Base-by-base conservation (phyloP, 2,888 invertebrate genomes). In the Myopa tessellatipennis region DNA sequence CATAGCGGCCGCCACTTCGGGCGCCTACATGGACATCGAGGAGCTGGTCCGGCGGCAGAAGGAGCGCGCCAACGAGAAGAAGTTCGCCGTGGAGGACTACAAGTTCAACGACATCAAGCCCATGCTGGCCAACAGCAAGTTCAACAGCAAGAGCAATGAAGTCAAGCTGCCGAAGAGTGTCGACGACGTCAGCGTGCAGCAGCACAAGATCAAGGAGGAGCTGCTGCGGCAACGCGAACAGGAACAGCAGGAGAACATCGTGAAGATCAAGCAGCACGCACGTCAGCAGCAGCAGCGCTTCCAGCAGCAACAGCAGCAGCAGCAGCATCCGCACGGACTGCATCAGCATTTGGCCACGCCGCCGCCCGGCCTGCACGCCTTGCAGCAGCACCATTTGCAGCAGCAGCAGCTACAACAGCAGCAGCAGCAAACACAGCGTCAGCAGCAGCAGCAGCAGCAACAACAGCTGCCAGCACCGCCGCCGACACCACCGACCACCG, bases 11-110 rank as follows among this genome's bases (percentile, higher is more conserved):
- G 89, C 89, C 63, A 89, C 89, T 70, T 88, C 89, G 50, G 89
- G 89, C 40, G 88, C 89, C 71, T 88, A 86, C 78, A 89, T 89
- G 89, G 89, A 89, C 77, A 89, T 89, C 69, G 88, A 88, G 16
- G 89, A 89, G 82, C 82, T 89, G 65, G 85, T 89, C 58, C 81
- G 87, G 50, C 84, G 87, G 3, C 87, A 89, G 77, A 88, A 89
- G 82, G 88, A 87, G 73, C 84, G 86, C 12, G 86, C 85, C 7
- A 84, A 85, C 8, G 79, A 83, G 71, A 86, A 86, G 50, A 86
- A 85, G 12, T 84, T 84, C 76, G 81, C 82, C 1, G 79, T 80
- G 72, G 82, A 83, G 8, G 87, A 87, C 70, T 87, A 85, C 77
- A 87, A 87, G 71, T 87, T 75, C 60, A 60, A 84, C 79, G 87